A percentile compares a stretch with the other conserved stretches of the same genome.
These are phyloP conservation scores for Brachypodius melanocephalos DNA, from an alignment of 2,113 vertebrate genomes.

Conservation along the genomic window DNA sequence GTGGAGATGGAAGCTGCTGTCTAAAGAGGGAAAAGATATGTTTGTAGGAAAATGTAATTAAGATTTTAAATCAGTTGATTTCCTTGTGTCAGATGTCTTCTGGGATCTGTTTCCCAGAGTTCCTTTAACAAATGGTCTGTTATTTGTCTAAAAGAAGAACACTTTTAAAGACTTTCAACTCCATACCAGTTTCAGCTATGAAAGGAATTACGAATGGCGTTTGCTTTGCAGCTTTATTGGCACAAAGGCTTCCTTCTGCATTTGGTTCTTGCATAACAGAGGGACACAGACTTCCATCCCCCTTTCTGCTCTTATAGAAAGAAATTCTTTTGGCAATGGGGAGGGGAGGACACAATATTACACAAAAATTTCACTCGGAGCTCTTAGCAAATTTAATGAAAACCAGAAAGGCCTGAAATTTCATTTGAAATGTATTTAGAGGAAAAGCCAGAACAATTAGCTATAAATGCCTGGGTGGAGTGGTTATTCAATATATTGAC, in stretches of 20 bases:
- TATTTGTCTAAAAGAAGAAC: background rate
- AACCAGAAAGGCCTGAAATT: background rate
- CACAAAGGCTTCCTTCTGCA: background rate
- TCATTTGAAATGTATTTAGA: background rate
- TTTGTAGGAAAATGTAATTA: background rate
- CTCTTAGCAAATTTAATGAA: background rate
- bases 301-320: background rate
- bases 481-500: constrained; percentile 13
- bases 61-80: background rate
- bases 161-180: background rate
- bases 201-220: background rate
- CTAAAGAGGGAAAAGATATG: background rate
- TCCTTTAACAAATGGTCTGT: background rate
- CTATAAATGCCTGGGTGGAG: background rate
- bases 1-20: background rate
- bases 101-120: background rate
- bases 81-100: background rate
- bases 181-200: background rate
- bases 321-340: background rate
- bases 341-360: background rate
- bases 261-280: background rate
- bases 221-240: constrained; percentile 28
- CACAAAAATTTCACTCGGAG: background rate
- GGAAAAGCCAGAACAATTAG: background rate
- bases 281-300: background rate